Conservation (phyloP, 2,888 invertebrate species). For the Muscina levida region DNA sequence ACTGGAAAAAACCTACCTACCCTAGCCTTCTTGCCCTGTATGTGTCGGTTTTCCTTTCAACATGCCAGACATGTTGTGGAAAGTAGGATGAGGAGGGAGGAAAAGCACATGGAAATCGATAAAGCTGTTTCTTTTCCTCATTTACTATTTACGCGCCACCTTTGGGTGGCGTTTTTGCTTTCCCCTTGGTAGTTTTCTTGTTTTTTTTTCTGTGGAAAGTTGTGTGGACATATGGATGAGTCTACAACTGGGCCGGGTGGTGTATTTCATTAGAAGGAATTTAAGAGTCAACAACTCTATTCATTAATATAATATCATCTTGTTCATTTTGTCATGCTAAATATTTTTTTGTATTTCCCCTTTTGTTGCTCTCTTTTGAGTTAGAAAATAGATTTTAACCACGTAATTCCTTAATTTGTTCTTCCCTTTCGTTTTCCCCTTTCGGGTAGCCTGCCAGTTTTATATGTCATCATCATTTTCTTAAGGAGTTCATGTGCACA, state of each 20-base stretch:
- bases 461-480: too few relatives aligned
- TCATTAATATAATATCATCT: conserved; percentile 4
- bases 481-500: too few relatives aligned
- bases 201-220: too few relatives aligned
- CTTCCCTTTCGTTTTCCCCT: too few relatives aligned
- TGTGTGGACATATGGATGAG: too few relatives aligned
- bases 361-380: conserved; percentile 21
- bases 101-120: conserved; percentile 4
- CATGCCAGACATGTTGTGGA: neutral
- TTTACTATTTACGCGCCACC: too few relatives aligned
- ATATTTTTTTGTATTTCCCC: neutral
- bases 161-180: too few relatives aligned
- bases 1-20: too few relatives aligned
- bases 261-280: neutral
- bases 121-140: neutral
- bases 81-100: neutral
- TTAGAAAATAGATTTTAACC: conserved; percentile 14
- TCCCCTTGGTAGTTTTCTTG: conserved; percentile 19
- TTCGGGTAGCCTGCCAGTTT: neutral
- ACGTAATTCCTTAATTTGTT: conserved; percentile 23
- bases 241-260: too few relatives aligned
- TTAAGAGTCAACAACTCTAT: conserved; percentile 12
- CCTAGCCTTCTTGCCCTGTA: too few relatives aligned
- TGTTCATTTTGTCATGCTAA: conserved; percentile 27
- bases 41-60: neutral